A percentile compares a stretch with the other conserved stretches of the same genome.
Evolutionary conservation across 2,888 invertebrate species (phyloP).

Genomic region (Machimus rusticus): DNA sequence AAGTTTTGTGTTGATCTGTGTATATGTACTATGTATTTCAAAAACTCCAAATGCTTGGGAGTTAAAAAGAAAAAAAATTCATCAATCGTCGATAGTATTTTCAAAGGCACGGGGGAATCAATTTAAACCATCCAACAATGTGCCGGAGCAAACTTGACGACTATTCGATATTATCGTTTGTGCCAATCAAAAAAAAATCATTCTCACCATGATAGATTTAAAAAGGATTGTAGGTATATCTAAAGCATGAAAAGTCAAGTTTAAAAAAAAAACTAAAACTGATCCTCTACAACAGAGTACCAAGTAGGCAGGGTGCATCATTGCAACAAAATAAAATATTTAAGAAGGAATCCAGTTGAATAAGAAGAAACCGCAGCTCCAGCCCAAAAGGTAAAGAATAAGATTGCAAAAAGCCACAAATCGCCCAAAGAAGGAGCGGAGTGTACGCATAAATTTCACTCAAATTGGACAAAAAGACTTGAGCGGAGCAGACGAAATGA

Average conservation of each 20-base stretch:
- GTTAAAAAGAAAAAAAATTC: too few relatives aligned
- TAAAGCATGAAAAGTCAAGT: not conserved
- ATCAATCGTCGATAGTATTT: too few relatives aligned
- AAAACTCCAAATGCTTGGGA: too few relatives aligned
- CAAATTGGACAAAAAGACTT: slow-evolving; percentile 24
- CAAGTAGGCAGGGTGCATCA: not conserved
- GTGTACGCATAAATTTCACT: slow-evolving; percentile 29
- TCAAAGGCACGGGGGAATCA: too few relatives aligned
- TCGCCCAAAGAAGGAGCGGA: slow-evolving; percentile 20
- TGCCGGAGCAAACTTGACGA: too few relatives aligned
- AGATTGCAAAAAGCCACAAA: slow-evolving; percentile 14
- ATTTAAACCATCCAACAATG: too few relatives aligned
- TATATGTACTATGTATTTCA: too few relatives aligned
- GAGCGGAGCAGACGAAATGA: not conserved
- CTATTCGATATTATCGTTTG: too few relatives aligned
- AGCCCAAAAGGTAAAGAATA: not conserved
- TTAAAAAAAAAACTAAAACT: not conserved
- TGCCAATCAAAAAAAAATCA: too few relatives aligned
- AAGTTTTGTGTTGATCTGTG: too few relatives aligned
- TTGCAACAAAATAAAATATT: not conserved
- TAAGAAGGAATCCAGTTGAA: not conserved
- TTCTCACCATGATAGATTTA: too few relatives aligned
- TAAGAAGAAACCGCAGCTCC: not conserved
- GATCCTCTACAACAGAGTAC: not conserved
- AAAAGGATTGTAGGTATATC: not conserved